Percentiles rank a stretch among this genome's conserved stretches.
Evolutionary conservation across 2,113 vertebrate species (phyloP).

Genomic region (Plectropomus leopardus): DNA sequence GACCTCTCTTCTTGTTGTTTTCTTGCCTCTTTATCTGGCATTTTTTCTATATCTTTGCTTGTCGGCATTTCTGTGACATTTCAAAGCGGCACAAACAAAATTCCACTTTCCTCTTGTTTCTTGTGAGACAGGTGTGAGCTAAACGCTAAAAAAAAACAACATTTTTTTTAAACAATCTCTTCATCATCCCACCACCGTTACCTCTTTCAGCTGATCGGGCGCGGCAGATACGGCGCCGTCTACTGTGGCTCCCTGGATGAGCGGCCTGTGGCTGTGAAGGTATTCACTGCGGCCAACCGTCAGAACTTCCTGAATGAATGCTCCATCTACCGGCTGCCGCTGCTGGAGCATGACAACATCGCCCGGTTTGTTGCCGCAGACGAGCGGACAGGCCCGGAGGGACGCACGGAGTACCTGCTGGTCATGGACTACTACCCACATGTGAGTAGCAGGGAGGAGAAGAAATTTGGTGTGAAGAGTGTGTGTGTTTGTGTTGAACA

Average conservation of each 20-base stretch:
- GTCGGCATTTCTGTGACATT: too few relatives aligned
- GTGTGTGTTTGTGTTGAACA: not conserved
- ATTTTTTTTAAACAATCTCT: too few relatives aligned
- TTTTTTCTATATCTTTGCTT: not conserved
- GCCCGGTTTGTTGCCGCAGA: constrained; percentile 95
- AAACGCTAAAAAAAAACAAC: too few relatives aligned
- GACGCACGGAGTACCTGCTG: constrained; percentile 95
- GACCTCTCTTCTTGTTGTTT: not conserved
- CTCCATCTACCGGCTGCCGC: constrained; percentile 96
- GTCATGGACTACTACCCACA: constrained; percentile 99
- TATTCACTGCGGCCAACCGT: constrained; percentile 95
- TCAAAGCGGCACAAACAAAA: constrained; percentile 20
- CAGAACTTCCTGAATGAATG: constrained; percentile 98
- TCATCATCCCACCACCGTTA: not conserved
- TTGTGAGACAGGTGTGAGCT: not conserved
- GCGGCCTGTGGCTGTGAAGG: constrained; percentile 95
- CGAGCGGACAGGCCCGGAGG: constrained; percentile 93
- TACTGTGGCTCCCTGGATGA: constrained; percentile 98
- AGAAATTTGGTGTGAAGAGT: too few relatives aligned
- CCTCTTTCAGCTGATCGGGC: constrained; percentile 92
- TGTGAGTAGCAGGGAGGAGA: constrained; percentile 85
- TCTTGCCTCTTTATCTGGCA: not conserved
- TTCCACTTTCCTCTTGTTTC: not conserved
- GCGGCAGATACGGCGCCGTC: constrained; percentile 95
- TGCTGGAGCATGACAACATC: constrained; percentile 98